Base-by-base conservation (phyloP, 2,797 vertebrate species). In the Cryptoprocta ferox region DNA sequence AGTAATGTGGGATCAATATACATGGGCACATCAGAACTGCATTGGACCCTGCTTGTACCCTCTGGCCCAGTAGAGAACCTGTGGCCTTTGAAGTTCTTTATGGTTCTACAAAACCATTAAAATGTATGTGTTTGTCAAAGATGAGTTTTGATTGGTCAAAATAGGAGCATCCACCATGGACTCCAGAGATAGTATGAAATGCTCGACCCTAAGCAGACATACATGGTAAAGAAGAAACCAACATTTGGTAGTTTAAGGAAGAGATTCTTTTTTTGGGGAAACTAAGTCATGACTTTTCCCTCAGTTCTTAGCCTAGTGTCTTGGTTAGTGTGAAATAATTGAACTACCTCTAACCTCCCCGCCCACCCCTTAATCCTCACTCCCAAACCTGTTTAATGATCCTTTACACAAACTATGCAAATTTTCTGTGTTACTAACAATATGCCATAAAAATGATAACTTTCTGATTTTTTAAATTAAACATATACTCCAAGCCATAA, bases 381-480 rank as follows among this genome's bases (percentile, higher is more conserved):
- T 39, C 24, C 32, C n/a, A 48, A 82, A 28, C 79, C 70, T 91
- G 26, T 68, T 63, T 70, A 78, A 91, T 86, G 35, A 2, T 45
- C 16, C 13, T 94, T 95, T 75, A 91, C 18, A 59, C 9, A 85
- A 87, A 94, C 26, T 84, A 78, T 61, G 26, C 32, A 91, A 32
- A 13, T 65, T 70, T 73, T 92, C 95, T 66, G 24, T 76, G 8
- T 93, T 91, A 65, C 16, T 14, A 90, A 78, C 30, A 95, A 50
- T 73, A 70, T 85, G n/a, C 16, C 56, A 50, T 91, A 76, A 92
- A 85, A 85, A 65, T 84, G 24, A 39, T 91, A 91, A 76, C 37
- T 73, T 32, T 95, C 61, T 83, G 21, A 70, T 92, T 91, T 92
- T 93, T 80, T 30, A 89, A 97, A 80, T 6, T 89, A 89, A 91